Evolutionary conservation across 1,140 invertebrate species (phyloP).

Genomic region (Drosophila mauritiana): DNA sequence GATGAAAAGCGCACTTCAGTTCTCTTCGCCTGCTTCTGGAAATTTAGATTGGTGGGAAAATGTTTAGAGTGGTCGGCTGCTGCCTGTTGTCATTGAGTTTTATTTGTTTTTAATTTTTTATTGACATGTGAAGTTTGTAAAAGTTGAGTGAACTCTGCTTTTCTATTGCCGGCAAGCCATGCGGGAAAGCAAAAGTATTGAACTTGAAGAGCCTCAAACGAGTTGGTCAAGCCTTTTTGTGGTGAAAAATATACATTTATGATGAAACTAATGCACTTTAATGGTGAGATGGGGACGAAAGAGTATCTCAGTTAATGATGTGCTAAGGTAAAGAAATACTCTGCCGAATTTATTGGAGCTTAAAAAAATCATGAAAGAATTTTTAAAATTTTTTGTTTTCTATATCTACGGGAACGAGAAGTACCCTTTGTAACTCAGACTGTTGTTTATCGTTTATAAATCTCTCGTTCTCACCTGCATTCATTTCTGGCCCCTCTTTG

Average conservation of each 20-base stretch:
- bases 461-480: conserved; percentile 30
- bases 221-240: conserved; percentile 10
- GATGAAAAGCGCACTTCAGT: conserved; percentile 44
- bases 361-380: background rate
- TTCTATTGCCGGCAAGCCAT: conserved; percentile 39
- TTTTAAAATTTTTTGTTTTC: background rate
- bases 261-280: conserved; percentile 19
- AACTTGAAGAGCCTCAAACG: conserved; percentile 23
- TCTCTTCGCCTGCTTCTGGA: conserved; percentile 50
- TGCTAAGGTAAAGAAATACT: conserved; percentile 10
- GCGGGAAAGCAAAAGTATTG: conserved; percentile 73
- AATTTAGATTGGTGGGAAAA: conserved; percentile 79
- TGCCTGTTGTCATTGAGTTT: conserved; percentile 68
- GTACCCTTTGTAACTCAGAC: conserved; percentile 14
- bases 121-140: conserved; percentile 80
- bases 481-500: conserved; percentile 1
- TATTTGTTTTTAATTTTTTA: conserved; percentile 83
- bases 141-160: conserved; percentile 76
- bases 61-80: conserved; percentile 17
- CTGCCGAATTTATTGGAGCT: conserved; percentile 18
- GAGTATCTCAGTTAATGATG: background rate
- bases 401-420: conserved; percentile 12
- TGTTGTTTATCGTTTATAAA: conserved; percentile 52
- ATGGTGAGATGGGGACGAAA: background rate
- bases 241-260: conserved; percentile 23